Base-by-base conservation (phyloP, 2,888 invertebrate genomes). In the Exocentrus adspersus region DNA sequence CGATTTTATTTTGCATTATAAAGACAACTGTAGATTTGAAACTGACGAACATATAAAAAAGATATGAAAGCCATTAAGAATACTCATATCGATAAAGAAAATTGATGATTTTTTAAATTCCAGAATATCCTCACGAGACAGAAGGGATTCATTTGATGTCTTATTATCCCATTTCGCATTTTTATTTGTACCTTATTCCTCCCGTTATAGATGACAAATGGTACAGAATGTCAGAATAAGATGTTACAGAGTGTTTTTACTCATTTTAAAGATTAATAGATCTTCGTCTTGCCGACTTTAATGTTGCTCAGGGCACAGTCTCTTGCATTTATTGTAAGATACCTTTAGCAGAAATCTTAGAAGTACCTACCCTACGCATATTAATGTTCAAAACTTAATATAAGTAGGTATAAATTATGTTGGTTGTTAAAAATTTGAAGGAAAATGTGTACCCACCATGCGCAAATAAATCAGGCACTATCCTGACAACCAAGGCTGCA, bases 191-290 rank as follows among this genome's bases (percentile, higher is more conserved):
- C 58, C 41, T 57, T 63, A 41, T 61, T 46, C 57, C 16, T 37
- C 63, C 57, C 37, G 58, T 63, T 67, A 60, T 53, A 54, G 46
- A 70, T 70, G 71, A 73, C 68, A 73, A 73, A 73, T 73, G 71
- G 62, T 62, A 61, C 57, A 61, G 62, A 52, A 69, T 64, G 70
- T 72, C 73, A 65, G 64, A 73, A 68, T 70, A 70, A 70, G 71
- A 72, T 73, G 73, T 70, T 72, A 69, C 70, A 68, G 58, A 59
- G 68, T 69, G 70, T 72, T 73, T 71, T 72, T 72, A 69, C 73
- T 72, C 73, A 68, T 73, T 73, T 72, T 71, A 72, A 73, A 73
- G 73, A 73, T 73, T 73, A 72, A 73, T 73, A 72, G 71, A 64
- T 64, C 61, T 51, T 45, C 57, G 54, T 41, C 53, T 28, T 60